Percentiles rank a stretch among this genome's conserved stretches.
Conservation (phyloP, 2,113 vertebrate genomes). For the Colistium nudipinnis region DNA sequence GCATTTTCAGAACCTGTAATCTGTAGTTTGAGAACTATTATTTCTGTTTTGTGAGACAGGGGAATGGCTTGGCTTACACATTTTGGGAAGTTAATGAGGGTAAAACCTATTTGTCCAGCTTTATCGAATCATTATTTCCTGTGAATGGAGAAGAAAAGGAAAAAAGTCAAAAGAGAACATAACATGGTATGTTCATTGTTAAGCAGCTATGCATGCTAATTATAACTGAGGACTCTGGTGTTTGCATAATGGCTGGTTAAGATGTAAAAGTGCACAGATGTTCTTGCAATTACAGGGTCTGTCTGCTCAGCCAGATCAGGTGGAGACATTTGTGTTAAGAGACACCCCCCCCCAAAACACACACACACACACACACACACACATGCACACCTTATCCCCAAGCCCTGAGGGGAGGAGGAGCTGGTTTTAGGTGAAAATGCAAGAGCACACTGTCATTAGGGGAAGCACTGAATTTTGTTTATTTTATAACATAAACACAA, state of each 20-base stretch:
- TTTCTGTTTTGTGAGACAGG: conserved; percentile 15
- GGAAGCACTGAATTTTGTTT: conserved; percentile 47
- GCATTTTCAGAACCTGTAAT: conserved; percentile 21
- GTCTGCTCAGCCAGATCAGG: conserved; percentile 69
- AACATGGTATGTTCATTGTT: conserved; percentile 51
- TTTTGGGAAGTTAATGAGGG: conserved; percentile 2
- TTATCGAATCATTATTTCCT: conserved; percentile 43
- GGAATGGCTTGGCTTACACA: conserved; percentile 35
- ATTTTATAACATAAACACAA: conserved; percentile 55
- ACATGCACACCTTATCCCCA: conserved; percentile 39
- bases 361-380: conserved; percentile 16
- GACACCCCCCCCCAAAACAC: conserved; percentile 38
- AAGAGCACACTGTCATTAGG: conserved; percentile 42
- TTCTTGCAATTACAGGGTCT: conserved; percentile 77
- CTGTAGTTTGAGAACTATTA: conserved; percentile 3
- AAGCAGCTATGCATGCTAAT: conserved; percentile 65
- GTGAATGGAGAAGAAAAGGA: conserved; percentile 7
- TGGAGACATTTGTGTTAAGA: conserved; percentile 76
- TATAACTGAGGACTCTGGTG: conserved; percentile 50
- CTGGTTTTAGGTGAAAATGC: conserved; percentile 33
- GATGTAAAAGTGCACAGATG: conserved; percentile 83
- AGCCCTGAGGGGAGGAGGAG: conserved; percentile 13
- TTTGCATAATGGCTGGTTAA: conserved; percentile 67
- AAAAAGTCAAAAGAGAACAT: conserved; percentile 34
- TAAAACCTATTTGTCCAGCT: conserved; percentile 44